Evolutionary conservation across 2,113 vertebrate species (phyloP).

Genomic region (human): GRCh38 chr3:196538001-196538500

Average conservation of each 20-base stretch:
- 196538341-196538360: no score
- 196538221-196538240: background rate
- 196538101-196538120: background rate
- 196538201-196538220: background rate
- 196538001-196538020: background rate
- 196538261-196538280: no score
- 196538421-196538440: background rate
- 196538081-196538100: background rate
- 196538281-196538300: background rate
- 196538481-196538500: background rate
- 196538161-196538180: background rate
- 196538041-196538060: background rate
- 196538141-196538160: background rate
- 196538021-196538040: background rate
- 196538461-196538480: no score
- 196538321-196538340: no score
- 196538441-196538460: background rate
- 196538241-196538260: no score
- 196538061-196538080: background rate
- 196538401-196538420: no score
- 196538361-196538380: no score
- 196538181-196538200: background rate
- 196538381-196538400: no score
- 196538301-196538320: no score
- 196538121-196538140: background rate